These are phyloP conservation scores for Strix aluco DNA, from an alignment of 2,113 vertebrate genomes.

Conservation along the genomic window DNA sequence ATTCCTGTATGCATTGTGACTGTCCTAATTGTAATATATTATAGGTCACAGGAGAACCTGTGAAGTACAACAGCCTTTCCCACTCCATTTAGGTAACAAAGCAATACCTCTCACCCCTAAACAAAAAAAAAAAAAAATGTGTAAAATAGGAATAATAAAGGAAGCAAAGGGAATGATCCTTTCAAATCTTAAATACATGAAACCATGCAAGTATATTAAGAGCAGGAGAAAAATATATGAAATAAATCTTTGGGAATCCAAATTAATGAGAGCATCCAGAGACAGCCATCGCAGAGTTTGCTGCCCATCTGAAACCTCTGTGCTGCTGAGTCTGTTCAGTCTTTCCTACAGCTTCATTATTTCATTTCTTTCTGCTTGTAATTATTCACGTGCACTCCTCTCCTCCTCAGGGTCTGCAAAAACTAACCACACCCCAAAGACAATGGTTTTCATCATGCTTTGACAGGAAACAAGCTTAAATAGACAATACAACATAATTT, in stretches of 20 bases:
- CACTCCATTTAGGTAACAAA: background rate
- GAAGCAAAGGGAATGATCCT: background rate
- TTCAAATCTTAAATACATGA: background rate
- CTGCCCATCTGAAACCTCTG: background rate
- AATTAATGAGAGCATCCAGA: background rate
- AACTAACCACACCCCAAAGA: rapidly evolving
- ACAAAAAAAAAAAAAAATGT: background rate
- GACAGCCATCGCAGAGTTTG: background rate
- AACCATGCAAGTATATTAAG: background rate
- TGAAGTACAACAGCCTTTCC: background rate
- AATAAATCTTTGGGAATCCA: background rate
- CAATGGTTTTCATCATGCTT: rapidly evolving
- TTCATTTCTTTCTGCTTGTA: too few relatives aligned
- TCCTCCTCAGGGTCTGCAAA: background rate
- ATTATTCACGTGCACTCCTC: rapidly evolving
- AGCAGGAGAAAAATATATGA: background rate
- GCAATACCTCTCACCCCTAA: background rate
- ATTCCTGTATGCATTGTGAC: background rate
- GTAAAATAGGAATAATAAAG: background rate
- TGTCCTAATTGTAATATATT: background rate
- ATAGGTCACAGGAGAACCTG: background rate
- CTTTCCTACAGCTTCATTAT: background rate
- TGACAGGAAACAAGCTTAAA: background rate
- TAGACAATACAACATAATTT: background rate
- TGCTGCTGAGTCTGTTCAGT: background rate